A percentile compares a stretch with the other conserved stretches of the same genome.
Conservation (phyloP, 2,888 invertebrate genomes). For the Pyrrhia umbra region DNA sequence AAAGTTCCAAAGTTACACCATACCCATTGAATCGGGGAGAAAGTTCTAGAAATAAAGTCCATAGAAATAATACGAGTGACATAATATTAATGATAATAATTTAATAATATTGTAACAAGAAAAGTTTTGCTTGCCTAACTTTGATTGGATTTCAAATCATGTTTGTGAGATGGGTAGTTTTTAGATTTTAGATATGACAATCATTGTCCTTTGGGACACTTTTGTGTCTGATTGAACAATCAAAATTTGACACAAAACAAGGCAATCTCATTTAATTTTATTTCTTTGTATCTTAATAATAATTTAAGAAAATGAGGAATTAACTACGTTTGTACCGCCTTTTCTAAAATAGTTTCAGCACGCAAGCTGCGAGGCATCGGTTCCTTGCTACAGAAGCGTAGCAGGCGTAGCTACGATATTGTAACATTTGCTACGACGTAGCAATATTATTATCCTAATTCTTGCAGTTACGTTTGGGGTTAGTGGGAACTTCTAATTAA, state of each 20-base stretch:
- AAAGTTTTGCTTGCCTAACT: slow-evolving; percentile 12
- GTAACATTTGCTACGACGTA: slow-evolving; percentile 24
- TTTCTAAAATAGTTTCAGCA: too few species aligned
- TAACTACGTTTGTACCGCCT: too few species aligned
- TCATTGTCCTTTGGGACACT: too few species aligned
- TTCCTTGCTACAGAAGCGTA: not conserved
- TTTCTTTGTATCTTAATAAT: too few species aligned
- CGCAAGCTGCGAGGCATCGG: not conserved
- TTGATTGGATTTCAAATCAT: not conserved
- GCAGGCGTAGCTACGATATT: slow-evolving; percentile 11
- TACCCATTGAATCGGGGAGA: not conserved
- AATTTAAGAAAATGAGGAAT: too few species aligned
- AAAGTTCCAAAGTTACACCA: not conserved
- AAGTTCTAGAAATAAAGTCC: slow-evolving; percentile 7
- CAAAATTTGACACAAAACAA: too few species aligned
- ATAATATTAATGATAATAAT: not conserved
- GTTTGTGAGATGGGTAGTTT: not conserved
- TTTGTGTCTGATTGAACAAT: too few species aligned
- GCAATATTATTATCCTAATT: not conserved
- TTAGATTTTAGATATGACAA: not conserved
- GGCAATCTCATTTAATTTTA: too few species aligned
- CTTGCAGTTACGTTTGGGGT: too few species aligned
- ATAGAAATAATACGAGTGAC: not conserved
- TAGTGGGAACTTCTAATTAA: too few species aligned
- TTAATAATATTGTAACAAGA: slow-evolving; percentile 9